A percentile compares a stretch with the other conserved stretches of the same genome.
Conservation (phyloP, 23 tunicate species). For the Styela clava region DNA sequence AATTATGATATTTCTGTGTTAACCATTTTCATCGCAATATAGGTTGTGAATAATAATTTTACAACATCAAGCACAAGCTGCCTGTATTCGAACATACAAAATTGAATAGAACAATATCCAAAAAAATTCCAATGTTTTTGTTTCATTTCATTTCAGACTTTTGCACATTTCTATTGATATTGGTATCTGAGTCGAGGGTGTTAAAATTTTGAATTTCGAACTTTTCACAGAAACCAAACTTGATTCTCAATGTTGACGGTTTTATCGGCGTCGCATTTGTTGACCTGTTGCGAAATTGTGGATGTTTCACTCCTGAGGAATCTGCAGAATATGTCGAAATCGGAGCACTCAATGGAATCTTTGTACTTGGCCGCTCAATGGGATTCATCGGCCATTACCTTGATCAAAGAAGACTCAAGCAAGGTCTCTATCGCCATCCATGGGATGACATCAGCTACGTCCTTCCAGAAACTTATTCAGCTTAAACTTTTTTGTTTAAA, state of each 20-base stretch:
- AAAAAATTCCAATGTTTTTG: no score
- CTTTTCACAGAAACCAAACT: conserved; percentile 99
- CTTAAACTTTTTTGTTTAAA: no score
- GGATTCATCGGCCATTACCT: conserved; percentile 99
- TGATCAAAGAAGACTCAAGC: conserved; percentile 90
- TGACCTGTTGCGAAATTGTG: conserved; percentile 82
- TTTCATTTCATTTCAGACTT: no score
- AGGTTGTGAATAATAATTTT: no score
- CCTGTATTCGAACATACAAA: no score
- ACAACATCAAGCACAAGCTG: no score
- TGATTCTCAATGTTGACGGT: conserved; percentile 96
- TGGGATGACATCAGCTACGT: conserved; percentile 99
- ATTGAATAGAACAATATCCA: no score
- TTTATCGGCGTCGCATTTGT: conserved; percentile 97
- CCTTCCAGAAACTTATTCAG: conserved; percentile 88
- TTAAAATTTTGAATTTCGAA: no score
- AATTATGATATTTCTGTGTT: no score
- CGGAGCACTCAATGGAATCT: conserved; percentile 93
- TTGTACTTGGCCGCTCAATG: conserved; percentile 90
- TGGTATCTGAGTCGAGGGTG: not conserved
- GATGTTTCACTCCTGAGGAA: conserved; percentile 94
- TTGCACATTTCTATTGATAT: not conserved
- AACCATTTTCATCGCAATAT: no score
- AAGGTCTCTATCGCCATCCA: conserved; percentile 98
- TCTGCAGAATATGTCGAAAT: conserved; percentile 89